A percentile compares a stretch with the other conserved stretches of the same genome.
phyloP scores from a whole-genome alignment of 2,113 vertebrate species.

The Gopherus evgoodei region DNA sequence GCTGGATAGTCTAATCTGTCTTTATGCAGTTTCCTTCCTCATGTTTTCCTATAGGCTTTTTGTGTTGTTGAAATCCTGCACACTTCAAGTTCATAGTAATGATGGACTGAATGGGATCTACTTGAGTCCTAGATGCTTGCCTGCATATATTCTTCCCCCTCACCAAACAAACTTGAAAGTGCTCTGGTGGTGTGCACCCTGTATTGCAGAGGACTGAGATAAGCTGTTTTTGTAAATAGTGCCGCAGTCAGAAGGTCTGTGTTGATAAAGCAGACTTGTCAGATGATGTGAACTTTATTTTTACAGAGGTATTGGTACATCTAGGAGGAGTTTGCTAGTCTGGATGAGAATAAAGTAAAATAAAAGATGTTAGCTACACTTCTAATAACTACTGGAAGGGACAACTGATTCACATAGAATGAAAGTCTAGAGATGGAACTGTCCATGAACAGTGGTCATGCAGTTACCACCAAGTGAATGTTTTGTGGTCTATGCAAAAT shows the following conservation, averaged over 20 bases:
- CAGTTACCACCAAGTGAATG: background rate
- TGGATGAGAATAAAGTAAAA: background rate
- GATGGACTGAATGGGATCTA: background rate
- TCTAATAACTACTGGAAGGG: background rate
- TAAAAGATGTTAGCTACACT: background rate
- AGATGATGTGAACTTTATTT: background rate
- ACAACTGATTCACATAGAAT: background rate
- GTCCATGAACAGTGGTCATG: background rate
- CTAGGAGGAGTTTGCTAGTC: background rate
- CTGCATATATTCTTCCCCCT: background rate
- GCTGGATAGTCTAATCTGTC: background rate
- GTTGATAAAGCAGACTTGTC: background rate
- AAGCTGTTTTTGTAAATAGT: background rate
- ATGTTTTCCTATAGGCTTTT: background rate
- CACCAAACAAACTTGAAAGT: background rate
- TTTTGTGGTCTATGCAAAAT: background rate
- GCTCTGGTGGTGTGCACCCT: background rate
- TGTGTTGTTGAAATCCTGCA: background rate
- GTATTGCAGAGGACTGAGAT: background rate
- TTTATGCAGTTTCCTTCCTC: background rate
- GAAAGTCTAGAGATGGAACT: background rate
- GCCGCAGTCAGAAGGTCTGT: background rate
- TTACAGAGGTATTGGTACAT: background rate
- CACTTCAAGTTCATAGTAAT: background rate
- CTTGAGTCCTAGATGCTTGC: background rate